A percentile compares a stretch with the other conserved stretches of the same genome.
These are phyloP conservation scores for Ammodytes marinus DNA, from an alignment of 2,113 vertebrate species.

Conservation along the genomic window DNA sequence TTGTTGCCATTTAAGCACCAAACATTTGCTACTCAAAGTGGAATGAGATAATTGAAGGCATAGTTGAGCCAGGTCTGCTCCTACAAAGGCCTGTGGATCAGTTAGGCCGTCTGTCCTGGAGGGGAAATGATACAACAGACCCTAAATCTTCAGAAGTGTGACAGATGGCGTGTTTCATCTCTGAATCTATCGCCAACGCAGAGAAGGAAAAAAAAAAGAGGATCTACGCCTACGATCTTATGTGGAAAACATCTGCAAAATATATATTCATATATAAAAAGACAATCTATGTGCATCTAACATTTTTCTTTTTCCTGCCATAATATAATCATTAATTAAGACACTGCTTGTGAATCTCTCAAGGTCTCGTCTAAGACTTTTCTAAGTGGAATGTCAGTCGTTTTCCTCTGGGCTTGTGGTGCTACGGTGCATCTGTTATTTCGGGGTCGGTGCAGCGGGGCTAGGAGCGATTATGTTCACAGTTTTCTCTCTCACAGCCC, in stretches of 20 bases:
- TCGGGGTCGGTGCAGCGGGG: constrained; percentile 14
- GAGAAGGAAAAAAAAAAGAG: constrained; percentile 46
- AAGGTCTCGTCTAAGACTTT: constrained; percentile 68
- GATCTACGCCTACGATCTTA: constrained; percentile 75
- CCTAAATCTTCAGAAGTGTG: constrained; percentile 34
- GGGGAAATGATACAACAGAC: constrained; percentile 60
- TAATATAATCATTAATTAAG: constrained; percentile 79
- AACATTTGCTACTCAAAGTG: constrained; percentile 32
- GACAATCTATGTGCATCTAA: constrained; percentile 86
- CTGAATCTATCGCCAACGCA: constrained; percentile 42
- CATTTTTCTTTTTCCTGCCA: constrained; percentile 68
- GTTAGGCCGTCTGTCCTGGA: constrained; percentile 40
- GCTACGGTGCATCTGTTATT: constrained; percentile 63
- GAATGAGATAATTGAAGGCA: constrained; percentile 28
- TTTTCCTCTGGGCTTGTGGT: constrained; percentile 55
- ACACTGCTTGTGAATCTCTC: constrained; percentile 81
- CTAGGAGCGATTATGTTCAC: constrained; percentile 7
- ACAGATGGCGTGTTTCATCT: constrained; percentile 38
- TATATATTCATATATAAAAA: constrained; percentile 81
- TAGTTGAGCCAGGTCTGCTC: constrained; percentile 38
- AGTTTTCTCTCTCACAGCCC: constrained; percentile 36
- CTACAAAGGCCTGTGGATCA: constrained; percentile 46
- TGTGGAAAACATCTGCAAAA: constrained; percentile 85
- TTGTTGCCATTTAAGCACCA: not conserved
- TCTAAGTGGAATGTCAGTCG: constrained; percentile 73